Conservation (phyloP, 2,888 invertebrate genomes). For the Uropetala carovei region DNA sequence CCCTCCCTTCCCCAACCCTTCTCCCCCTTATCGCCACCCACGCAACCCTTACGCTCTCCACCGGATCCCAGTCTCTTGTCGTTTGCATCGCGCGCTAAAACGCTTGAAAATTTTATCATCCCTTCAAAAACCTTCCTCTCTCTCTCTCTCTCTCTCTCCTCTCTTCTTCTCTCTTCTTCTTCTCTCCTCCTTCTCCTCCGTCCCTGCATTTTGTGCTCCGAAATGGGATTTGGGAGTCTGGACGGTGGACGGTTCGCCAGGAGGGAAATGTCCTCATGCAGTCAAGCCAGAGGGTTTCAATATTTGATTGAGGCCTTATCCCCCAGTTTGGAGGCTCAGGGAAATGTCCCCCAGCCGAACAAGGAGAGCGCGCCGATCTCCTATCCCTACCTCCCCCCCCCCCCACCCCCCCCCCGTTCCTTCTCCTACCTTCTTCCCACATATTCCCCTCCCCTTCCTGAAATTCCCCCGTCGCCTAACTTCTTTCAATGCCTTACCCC, state of each 20-base stretch:
- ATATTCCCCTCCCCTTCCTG: not conserved
- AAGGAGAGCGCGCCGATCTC: not conserved
- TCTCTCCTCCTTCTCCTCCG: not conserved
- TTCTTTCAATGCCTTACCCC: slow-evolving; percentile 1
- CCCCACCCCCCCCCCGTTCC: not conserved
- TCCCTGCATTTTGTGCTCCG: not conserved
- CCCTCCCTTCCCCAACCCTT: not conserved
- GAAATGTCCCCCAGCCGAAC: slow-evolving; percentile 31
- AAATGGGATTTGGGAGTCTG: slow-evolving; percentile 25
- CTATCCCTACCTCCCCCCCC: not conserved
- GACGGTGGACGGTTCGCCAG: not conserved
- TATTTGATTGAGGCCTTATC: slow-evolving; percentile 55
- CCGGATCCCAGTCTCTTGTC: not conserved
- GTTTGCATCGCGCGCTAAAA: slow-evolving; percentile 21
- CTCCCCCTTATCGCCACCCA: not conserved
- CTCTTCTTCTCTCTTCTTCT: not conserved
- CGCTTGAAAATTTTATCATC: slow-evolving; percentile 51
- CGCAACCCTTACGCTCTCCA: not conserved
- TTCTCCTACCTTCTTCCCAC: slow-evolving; percentile 1
- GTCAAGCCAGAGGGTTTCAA: slow-evolving; percentile 45
- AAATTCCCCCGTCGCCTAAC: not conserved
- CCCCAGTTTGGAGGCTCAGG: slow-evolving; percentile 26
- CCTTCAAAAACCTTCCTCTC: not conserved
- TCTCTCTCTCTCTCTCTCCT: not conserved
- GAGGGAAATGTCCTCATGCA: slow-evolving; percentile 24